phyloP scores from a whole-genome alignment of 1,140 invertebrate species.

The Gonatopus flavifemur region DNA sequence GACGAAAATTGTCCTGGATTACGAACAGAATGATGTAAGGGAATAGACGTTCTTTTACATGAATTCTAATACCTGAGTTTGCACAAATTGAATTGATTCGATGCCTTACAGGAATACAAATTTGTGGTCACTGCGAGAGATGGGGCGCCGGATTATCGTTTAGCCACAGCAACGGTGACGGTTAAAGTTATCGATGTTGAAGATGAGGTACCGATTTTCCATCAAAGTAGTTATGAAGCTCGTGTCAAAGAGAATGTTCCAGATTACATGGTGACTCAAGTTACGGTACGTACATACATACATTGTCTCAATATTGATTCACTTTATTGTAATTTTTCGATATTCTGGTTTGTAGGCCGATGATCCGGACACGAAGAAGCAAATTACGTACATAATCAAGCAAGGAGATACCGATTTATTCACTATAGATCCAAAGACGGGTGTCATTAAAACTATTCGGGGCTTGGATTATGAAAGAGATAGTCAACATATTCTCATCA shows the following conservation, averaged over 20 bases:
- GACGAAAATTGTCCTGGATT: constrained; percentile 78
- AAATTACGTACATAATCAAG: constrained; percentile 82
- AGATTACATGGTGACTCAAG: constrained; percentile 74
- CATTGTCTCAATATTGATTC: constrained; percentile 5
- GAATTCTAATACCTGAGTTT: neutral
- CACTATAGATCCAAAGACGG: constrained; percentile 76
- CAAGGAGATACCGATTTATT: constrained; percentile 81
- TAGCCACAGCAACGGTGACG: constrained; percentile 84
- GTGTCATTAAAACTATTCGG: constrained; percentile 72
- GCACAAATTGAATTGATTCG: neutral
- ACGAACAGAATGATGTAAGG: constrained; percentile 75
- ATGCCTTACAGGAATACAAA: constrained; percentile 66
- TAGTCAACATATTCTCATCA: constrained; percentile 70
- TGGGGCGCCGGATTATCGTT: constrained; percentile 78
- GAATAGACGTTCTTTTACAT: neutral
- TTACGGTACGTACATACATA: constrained; percentile 59
- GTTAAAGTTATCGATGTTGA: constrained; percentile 78
- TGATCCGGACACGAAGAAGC: constrained; percentile 77
- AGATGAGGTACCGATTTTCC: constrained; percentile 84
- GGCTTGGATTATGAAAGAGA: constrained; percentile 80
- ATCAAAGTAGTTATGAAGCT: constrained; percentile 70
- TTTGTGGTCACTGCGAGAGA: constrained; percentile 89
- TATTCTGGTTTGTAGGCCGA: constrained; percentile 58
- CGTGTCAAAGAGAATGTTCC: constrained; percentile 81
- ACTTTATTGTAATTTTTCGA: neutral